Conservation (phyloP, 2,797 vertebrate genomes). For the Peromyscus aztecus region DNA sequence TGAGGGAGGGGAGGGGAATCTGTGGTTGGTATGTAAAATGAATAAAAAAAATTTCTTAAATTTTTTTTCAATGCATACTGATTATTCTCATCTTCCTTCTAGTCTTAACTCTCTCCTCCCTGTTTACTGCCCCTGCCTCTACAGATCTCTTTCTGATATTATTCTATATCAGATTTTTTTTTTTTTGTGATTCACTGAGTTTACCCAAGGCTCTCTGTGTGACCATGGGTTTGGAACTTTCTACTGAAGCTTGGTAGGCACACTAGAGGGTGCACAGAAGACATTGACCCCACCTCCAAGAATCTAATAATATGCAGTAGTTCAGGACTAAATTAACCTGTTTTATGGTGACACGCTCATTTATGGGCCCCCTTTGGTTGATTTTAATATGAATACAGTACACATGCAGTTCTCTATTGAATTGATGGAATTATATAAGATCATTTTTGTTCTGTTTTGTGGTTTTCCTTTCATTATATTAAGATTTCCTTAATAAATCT, state of each 20-base stretch:
- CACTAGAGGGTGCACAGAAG: neutral
- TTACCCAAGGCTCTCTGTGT: neutral
- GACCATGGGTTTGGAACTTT: neutral
- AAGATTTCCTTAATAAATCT: conserved; percentile 64
- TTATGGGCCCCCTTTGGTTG: neutral
- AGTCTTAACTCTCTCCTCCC: neutral
- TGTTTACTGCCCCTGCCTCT: neutral
- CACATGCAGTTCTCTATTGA: conserved; percentile 15
- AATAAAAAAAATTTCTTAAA: too few relatives aligned
- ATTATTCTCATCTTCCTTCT: neutral
- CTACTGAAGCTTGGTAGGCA: neutral
- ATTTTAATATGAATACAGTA: conserved; percentile 44
- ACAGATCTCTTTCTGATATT: neutral
- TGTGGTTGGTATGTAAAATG: too few relatives aligned
- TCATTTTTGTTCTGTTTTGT: conserved; percentile 55
- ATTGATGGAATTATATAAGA: conserved; percentile 32
- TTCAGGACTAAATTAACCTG: neutral
- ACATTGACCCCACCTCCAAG: neutral
- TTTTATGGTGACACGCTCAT: neutral
- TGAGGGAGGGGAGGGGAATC: too few relatives aligned
- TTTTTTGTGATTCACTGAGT: neutral
- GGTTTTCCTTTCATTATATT: conserved; percentile 67
- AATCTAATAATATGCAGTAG: too few relatives aligned
- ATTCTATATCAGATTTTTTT: neutral
- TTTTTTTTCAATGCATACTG: too few relatives aligned